Evolutionary conservation across 2,113 vertebrate species (phyloP).

Genomic region (Halcyon malimbica): DNA sequence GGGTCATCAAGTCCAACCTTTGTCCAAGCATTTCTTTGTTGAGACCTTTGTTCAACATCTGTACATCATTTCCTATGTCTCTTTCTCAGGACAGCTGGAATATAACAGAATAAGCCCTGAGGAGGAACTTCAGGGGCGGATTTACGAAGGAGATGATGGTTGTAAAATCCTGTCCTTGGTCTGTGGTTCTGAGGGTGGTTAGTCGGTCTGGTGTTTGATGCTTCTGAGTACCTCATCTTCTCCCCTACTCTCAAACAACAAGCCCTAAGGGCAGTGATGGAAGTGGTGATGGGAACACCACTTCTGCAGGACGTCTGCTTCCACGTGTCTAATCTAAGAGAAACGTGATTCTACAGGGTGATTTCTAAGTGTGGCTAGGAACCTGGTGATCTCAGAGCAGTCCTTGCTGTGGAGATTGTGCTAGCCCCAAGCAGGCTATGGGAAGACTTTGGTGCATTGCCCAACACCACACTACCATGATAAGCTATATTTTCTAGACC

Average conservation of each 20-base stretch:
- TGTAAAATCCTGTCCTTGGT: not conserved
- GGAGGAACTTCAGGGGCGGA: not conserved
- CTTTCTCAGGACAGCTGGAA: not conserved
- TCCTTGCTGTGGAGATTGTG: too few relatives aligned
- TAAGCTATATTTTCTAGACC: not conserved
- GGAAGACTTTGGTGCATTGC: not conserved
- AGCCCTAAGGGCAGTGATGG: not conserved
- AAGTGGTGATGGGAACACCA: not conserved
- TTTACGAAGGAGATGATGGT: not conserved
- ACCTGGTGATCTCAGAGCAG: rapidly evolving
- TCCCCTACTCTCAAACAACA: not conserved
- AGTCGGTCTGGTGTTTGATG: not conserved
- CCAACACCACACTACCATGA: rapidly evolving
- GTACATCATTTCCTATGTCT: not conserved
- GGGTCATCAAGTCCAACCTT: too few relatives aligned
- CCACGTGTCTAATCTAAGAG: not conserved
- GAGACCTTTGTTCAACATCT: not conserved
- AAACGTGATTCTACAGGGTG: rapidly evolving
- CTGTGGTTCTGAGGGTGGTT: not conserved
- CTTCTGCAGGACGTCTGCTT: rapidly evolving
- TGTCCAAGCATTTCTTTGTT: not conserved
- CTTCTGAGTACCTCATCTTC: not conserved
- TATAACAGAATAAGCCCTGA: not conserved
- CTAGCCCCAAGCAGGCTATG: not conserved
- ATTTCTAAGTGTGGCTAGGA: not conserved